These are phyloP conservation scores for Heloderma charlesbogerti DNA, from an alignment of 2,113 vertebrate genomes.

Conservation along the genomic window DNA sequence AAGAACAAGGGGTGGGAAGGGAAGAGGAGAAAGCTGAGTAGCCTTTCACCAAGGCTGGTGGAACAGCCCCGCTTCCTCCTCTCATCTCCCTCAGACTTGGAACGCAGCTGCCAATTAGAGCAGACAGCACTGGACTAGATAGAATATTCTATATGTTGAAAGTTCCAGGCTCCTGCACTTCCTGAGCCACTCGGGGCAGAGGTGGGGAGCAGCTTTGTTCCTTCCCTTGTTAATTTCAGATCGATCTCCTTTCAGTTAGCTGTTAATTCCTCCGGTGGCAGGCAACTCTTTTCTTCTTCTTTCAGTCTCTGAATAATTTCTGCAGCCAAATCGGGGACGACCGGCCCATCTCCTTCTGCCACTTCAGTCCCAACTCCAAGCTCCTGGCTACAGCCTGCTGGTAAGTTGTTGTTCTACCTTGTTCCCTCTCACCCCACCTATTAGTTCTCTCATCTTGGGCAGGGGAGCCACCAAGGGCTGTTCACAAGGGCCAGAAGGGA, in stretches of 20 bases:
- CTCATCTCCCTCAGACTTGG: background rate
- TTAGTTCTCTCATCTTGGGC: background rate
- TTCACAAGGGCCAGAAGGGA: too few relatives aligned
- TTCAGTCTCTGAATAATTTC: conserved; percentile 96
- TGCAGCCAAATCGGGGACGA: conserved; percentile 99
- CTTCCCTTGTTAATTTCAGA: background rate
- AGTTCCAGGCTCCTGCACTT: background rate
- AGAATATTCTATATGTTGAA: background rate
- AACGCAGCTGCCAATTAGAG: background rate
- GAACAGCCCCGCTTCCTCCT: too few relatives aligned
- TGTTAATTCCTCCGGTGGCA: background rate
- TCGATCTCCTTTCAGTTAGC: background rate
- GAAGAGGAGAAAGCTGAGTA: too few relatives aligned
- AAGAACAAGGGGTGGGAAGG: too few relatives aligned
- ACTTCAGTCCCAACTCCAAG: conserved; percentile 96
- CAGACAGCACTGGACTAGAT: too few relatives aligned
- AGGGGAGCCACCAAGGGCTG: background rate
- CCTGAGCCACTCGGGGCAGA: background rate
- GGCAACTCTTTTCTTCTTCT: background rate
- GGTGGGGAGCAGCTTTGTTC: accelerated
- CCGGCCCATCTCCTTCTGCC: conserved; percentile 95
- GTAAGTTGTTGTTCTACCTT: conserved; percentile 73
- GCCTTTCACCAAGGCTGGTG: too few relatives aligned
- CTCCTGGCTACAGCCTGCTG: conserved; percentile 94
- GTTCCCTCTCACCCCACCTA: background rate